phyloP scores from a whole-genome alignment of 2,888 invertebrate species.

The Drosophila meridionalis region DNA sequence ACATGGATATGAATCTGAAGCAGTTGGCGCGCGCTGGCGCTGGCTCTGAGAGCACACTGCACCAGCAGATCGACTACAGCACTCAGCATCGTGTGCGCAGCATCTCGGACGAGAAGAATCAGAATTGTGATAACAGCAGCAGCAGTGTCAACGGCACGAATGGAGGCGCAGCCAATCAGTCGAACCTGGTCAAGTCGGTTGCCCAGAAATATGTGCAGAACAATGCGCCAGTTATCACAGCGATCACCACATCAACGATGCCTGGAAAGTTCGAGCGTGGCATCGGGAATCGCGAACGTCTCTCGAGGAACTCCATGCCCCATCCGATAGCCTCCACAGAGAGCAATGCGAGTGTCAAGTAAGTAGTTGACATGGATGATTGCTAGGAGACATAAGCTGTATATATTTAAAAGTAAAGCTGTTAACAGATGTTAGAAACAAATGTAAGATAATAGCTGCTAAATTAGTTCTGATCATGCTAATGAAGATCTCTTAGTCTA shows the following conservation, averaged over 20 bases:
- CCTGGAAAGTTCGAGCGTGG: slow-evolving; percentile 79
- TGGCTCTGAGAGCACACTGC: slow-evolving; percentile 78
- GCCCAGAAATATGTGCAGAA: slow-evolving; percentile 67
- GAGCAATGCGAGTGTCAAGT: slow-evolving; percentile 59
- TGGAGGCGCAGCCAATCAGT: slow-evolving; percentile 27
- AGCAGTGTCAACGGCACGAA: slow-evolving; percentile 28
- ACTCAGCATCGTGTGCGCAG: slow-evolving; percentile 80
- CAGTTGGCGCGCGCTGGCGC: slow-evolving; percentile 72
- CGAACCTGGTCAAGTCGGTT: slow-evolving; percentile 56
- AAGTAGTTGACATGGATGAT: slow-evolving; percentile 16
- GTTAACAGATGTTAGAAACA: background rate
- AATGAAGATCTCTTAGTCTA: too few relatives aligned
- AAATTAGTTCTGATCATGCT: too few relatives aligned
- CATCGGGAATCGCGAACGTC: slow-evolving; percentile 60
- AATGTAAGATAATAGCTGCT: background rate
- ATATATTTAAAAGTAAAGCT: background rate
- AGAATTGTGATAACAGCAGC: slow-evolving; percentile 79
- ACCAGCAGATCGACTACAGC: slow-evolving; percentile 48
- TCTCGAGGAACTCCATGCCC: slow-evolving; percentile 63
- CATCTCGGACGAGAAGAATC: slow-evolving; percentile 85
- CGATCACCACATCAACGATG: slow-evolving; percentile 25
- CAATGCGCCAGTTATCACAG: slow-evolving; percentile 39
- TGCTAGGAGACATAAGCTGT: background rate
- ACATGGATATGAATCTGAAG: slow-evolving; percentile 83
- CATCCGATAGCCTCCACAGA: slow-evolving; percentile 45